Percentiles rank a stretch among this genome's conserved stretches.
These are phyloP conservation scores for Euborellia annulipes DNA, from an alignment of 1,140 invertebrate species.

Conservation along the genomic window DNA sequence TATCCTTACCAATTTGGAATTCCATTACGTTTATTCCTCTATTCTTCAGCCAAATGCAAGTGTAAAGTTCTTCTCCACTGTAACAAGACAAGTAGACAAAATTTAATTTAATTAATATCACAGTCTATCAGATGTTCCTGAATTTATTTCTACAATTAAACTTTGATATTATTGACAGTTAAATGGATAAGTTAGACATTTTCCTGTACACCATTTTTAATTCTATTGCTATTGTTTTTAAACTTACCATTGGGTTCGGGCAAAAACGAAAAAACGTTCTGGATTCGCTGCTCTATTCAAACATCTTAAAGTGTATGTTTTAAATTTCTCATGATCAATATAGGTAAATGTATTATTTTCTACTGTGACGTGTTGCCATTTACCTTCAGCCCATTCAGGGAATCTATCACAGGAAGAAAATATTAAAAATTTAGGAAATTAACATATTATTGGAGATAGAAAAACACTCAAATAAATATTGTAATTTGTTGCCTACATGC, in stretches of 20 bases:
- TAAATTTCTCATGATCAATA: constrained; percentile 44
- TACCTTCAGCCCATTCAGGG: constrained; percentile 46
- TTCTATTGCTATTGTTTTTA: too few species aligned
- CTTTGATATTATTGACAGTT: too few species aligned
- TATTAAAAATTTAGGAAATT: background rate
- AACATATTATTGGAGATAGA: background rate
- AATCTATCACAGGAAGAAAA: constrained; percentile 29
- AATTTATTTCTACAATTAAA: too few species aligned
- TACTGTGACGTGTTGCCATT: constrained; percentile 46
- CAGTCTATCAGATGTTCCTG: too few species aligned
- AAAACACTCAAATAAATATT: background rate
- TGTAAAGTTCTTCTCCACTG: constrained; percentile 46
- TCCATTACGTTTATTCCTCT: constrained; percentile 47
- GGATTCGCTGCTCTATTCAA: constrained; percentile 29
- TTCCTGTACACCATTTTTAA: too few species aligned
- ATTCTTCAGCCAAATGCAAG: constrained; percentile 44
- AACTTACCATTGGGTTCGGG: constrained; percentile 37
- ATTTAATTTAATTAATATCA: constrained; percentile 2
- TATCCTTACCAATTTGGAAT: constrained; percentile 41
- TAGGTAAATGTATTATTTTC: constrained; percentile 41
- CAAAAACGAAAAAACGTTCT: constrained; percentile 33
- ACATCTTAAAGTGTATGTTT: constrained; percentile 44
- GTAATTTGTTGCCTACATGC: constrained; percentile 19
- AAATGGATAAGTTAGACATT: too few species aligned
- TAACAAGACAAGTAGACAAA: constrained; percentile 19